These are phyloP conservation scores for Chrysolina americana DNA, from an alignment of 2,888 invertebrate genomes.

Conservation along the genomic window DNA sequence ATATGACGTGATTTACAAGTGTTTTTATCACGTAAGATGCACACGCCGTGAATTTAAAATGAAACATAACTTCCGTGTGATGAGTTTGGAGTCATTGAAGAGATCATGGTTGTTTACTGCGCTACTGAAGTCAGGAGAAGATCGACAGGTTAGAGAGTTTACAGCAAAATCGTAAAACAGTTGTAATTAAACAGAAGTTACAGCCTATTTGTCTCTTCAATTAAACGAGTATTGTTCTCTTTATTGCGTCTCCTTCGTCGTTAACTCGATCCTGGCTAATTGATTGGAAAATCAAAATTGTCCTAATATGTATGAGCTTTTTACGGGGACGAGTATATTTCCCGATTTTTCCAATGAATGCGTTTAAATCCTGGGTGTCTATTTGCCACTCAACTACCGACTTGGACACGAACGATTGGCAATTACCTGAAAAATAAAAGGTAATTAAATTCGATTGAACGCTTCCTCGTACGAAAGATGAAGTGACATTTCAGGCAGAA, in stretches of 20 bases:
- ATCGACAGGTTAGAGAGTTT: background rate
- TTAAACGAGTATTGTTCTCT: slow-evolving; percentile 23
- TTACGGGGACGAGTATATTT: background rate
- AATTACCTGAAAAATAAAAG: background rate
- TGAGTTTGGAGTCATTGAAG: too few relatives aligned
- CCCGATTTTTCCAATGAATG: background rate
- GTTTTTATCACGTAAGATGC: too few relatives aligned
- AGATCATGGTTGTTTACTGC: background rate
- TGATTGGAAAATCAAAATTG: slow-evolving; percentile 21
- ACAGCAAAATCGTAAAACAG: slow-evolving; percentile 21
- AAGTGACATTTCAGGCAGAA: background rate
- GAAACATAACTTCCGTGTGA: too few relatives aligned
- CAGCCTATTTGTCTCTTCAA: slow-evolving; percentile 26
- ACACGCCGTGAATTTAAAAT: too few relatives aligned
- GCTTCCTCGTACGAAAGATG: too few relatives aligned
- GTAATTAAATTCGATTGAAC: background rate
- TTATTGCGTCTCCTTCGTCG: slow-evolving; percentile 4
- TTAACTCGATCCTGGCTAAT: slow-evolving; percentile 21
- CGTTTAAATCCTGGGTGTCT: background rate
- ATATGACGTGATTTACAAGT: too few relatives aligned
- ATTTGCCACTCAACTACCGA: background rate
- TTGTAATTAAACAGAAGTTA: slow-evolving; percentile 4
- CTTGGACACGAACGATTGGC: background rate
- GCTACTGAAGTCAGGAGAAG: background rate
- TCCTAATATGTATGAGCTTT: background rate